Evolutionary conservation across 2,113 vertebrate genomes (phyloP), one percentile per base, ranked within the genome.

Genomic region (Nannobrachium achirus): DNA sequence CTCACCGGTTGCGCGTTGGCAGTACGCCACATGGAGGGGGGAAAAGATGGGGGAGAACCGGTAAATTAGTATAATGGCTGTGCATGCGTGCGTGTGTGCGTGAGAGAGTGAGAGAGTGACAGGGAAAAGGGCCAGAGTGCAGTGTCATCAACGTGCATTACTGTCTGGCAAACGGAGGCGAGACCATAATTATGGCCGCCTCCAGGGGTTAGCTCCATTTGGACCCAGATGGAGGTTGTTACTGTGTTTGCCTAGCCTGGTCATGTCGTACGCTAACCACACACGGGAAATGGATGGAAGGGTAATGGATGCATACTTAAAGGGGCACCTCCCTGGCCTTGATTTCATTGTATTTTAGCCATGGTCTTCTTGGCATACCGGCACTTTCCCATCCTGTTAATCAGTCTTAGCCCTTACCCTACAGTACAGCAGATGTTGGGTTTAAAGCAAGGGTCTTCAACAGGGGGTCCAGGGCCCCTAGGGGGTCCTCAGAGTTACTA

Each of bases 271-370:
- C 73, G 55, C 63, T 9, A 63, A 72, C 71, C 78, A 76, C 75
- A 78, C 66, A 78, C 81, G 88, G 90, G 90, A 91, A 91, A 90
- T 90, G 85, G 85, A 84, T 10, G 64, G 45, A n/a, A n/a, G 57
- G 72, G 63, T 90, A 91, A 90, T 91, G 88, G 90, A 78, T 61
- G 71, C 73, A 76, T 64, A 60, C 76, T 81, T 84, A 88, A 89
- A 85, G 83, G 84, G 71, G 63, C 14, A n/a, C 50, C 58, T 85
- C 83, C 69, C 82, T 81, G 80, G 66, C 69, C 72, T 50, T 70
- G 82, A 83, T 84, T 86, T 73, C 50, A 55, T 59, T 87, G 75
- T 90, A 85, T 84, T n/a, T 87, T 87, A 88, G 74, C 79, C 65
- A 63, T 81, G 64, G 56, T 71, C 25, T 33, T 25, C 25, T n/a